Evolutionary conservation across 2,797 vertebrate genomes (phyloP), one percentile per base, ranked within the genome.

Genomic region (Acrossocheilus wenchowensis): DNA sequence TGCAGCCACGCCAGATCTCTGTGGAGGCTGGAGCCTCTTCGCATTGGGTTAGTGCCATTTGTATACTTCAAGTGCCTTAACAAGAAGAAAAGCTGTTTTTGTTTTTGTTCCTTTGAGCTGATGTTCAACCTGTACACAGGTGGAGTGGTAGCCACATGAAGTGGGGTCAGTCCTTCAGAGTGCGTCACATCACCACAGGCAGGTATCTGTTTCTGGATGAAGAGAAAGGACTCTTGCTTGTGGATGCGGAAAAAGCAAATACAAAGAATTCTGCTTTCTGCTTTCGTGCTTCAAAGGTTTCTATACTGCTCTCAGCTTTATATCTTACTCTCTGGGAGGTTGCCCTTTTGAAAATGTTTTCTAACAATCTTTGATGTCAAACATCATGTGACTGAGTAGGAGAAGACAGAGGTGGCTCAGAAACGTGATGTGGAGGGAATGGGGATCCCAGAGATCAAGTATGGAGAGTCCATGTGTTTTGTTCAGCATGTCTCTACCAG

Each of bases 401-500:
- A 98, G 93, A 98, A 98, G 94, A 95, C 95, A 21, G 97, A 98
- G 90, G 91, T 96, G 73, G 93, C 94, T 43, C 96, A 96, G 83
- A 98, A 98, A 92, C 93, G 97, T 81, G 97, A 98, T 0, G 96
- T 99, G 89, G 97, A 99, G 78, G 97, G 97, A 41, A 99, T 99
- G 97, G 97, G 97, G 0, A 93, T 91, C 2, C 96, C 97, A 0
- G 97, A 98, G 92, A 99, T 99, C 54, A 99, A 99, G 91, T 99
- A 99, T 0, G 97, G 97, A 45, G 97, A 99, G 95, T 98, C 97
- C 0, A 96, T 98, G 94, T 99, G 97, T 90, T 98, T 99, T 0
- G 96, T 99, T 12, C 97, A 98, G 87, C 97, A 99, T 0, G 96
- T 94, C 6, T 94, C 94, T 57, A 94, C 96, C 0, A 94, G 94